Evolutionary conservation across 2,113 vertebrate species (phyloP).

Genomic region (Sardina pilchardus): DNA sequence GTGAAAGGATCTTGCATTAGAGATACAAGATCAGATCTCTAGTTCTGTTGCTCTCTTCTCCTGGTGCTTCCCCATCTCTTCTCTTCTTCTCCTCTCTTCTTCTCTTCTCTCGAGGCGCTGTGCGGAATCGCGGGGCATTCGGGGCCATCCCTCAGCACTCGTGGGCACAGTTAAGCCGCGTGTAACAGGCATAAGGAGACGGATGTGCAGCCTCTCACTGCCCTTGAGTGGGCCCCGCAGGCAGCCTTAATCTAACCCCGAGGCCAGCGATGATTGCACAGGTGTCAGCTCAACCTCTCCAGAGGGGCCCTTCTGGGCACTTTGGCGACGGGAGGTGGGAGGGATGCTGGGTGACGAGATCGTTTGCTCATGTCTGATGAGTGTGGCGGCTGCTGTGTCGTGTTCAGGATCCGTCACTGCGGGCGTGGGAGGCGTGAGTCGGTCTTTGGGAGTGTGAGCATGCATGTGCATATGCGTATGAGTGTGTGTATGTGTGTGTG

Average conservation of each 20-base stretch:
- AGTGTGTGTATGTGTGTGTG: conserved; percentile 30
- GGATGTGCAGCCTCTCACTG: background rate
- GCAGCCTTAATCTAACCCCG: conserved; percentile 23
- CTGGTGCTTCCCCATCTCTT: too few species aligned
- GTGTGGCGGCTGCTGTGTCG: background rate
- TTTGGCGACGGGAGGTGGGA: background rate
- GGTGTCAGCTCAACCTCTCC: background rate
- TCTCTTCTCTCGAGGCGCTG: background rate
- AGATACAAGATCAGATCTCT: background rate
- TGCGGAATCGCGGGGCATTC: background rate
- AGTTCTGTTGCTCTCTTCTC: background rate
- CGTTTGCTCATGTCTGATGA: background rate
- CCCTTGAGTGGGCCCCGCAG: background rate
- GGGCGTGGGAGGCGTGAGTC: background rate
- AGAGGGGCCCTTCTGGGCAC: conserved; percentile 15
- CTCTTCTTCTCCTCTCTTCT: too few species aligned
- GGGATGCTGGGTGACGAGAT: background rate
- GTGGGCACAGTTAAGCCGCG: background rate
- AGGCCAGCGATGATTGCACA: background rate
- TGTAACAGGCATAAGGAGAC: background rate
- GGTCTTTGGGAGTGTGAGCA: background rate
- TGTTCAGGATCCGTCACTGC: background rate
- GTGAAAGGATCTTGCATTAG: background rate
- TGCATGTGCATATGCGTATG: background rate
- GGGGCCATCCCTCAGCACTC: background rate